Percentiles rank a stretch among this genome's conserved stretches.
Conservation (phyloP, 1,140 invertebrate species). For the Parasteatoda tepidariorum region DNA sequence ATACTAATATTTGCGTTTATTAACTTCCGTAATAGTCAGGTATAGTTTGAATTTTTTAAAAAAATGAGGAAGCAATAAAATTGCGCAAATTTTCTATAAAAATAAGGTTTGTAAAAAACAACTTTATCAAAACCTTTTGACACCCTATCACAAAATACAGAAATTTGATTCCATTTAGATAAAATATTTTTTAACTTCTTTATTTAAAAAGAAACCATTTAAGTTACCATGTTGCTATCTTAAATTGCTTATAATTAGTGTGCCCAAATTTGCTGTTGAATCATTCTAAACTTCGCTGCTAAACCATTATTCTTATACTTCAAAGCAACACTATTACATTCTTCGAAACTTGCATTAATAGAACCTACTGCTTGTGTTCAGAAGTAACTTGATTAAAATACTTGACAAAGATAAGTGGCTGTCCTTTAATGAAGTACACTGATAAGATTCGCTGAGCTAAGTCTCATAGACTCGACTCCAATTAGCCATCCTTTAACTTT, state of each 20-base stretch:
- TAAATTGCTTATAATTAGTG: constrained; percentile 21
- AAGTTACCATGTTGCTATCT: no score
- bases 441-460: constrained; percentile 36
- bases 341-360: constrained; percentile 45
- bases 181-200: no score
- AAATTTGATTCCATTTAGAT: no score
- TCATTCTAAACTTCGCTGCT: background rate
- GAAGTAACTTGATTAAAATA: constrained; percentile 60
- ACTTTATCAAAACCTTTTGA: no score
- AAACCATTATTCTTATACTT: constrained; percentile 55
- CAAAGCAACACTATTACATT: constrained; percentile 44
- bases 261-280: constrained; percentile 23
- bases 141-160: no score
- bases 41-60: no score
- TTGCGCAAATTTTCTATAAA: no score
- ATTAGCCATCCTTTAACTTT: constrained; percentile 47
- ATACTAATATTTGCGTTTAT: no score
- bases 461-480: constrained; percentile 35
- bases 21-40: no score
- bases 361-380: constrained; percentile 49
- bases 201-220: no score
- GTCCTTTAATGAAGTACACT: constrained; percentile 55
- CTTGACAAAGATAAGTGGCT: constrained; percentile 60
- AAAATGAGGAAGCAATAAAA: no score
- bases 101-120: no score